Evolutionary conservation across 2,888 invertebrate species (phyloP), one percentile per base, ranked within the genome.

Genomic region (Tortricodes alternella): DNA sequence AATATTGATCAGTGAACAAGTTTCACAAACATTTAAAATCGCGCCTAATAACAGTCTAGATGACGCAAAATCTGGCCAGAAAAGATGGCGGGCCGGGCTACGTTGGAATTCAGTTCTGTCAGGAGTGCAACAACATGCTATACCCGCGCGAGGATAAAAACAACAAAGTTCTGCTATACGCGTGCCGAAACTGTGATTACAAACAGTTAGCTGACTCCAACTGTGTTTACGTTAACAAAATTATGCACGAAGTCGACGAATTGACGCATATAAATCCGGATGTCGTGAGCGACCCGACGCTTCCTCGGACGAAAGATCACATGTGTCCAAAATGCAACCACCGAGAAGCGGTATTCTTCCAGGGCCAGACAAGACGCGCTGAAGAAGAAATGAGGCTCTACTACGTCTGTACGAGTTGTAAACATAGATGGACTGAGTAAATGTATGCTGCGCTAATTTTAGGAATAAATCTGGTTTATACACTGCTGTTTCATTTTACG

Each of bases 171-270:
- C 68, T 99, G 6, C 89, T 99, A 67, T 99, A 99, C 80, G 98
- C 99, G 75, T 99, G 99, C 78, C 92, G 99, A 74, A 99, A 99
- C 91, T 99, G 99, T 86, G 98, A 99, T 72, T 99, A 98, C 81
- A 98, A 98, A 78, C 97, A 98, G 83, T 92, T 96, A 46, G 98
- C 99, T 0, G 98, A 98, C 76, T 99, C 98, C 53, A 98, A 98
- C 76, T 99, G 99, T 79, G 99, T 99, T 59, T 99, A 99, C 79
- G 99, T 99, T 0, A 99, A 99, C 94, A 99, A 99, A 93, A 98
- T 99, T 92, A 98, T 98, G 94, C 99, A 99, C 94, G 99, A 99
- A 95, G 98, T 99, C 60, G 98, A 99, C 84, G 99, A 99, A 89
- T 86, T 99, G 70, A 99, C 99, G 0, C 99, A 99, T 83, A 99